These are phyloP conservation scores for Megalopta genalis DNA, from an alignment of 1,140 invertebrate genomes.

Conservation along the genomic window DNA sequence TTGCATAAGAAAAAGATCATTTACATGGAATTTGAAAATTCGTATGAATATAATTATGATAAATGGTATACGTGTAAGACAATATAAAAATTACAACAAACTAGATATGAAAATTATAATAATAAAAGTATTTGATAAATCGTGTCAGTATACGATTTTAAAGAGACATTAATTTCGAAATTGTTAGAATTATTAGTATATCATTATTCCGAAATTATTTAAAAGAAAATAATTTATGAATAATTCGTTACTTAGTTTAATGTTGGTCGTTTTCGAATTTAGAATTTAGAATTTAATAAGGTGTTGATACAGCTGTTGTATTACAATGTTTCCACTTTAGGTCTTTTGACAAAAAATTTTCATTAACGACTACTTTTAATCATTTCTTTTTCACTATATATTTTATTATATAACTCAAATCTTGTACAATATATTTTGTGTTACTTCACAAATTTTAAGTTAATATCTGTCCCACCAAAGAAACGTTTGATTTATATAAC, in stretches of 20 bases:
- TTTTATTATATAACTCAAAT: background rate
- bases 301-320: background rate
- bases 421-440: constrained; percentile 18
- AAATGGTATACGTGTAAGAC: background rate
- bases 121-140: background rate
- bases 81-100: constrained; percentile 4
- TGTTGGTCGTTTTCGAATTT: background rate
- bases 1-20: background rate
- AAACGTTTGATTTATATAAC: constrained; percentile 33
- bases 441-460: constrained; percentile 36
- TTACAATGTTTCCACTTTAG: background rate
- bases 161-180: background rate
- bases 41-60: background rate
- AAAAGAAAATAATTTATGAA: constrained; percentile 34
- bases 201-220: background rate
- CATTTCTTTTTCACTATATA: constrained; percentile 6
- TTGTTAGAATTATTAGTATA: background rate
- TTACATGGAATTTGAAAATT: background rate
- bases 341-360: background rate
- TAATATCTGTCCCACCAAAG: constrained; percentile 50
- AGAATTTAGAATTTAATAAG: background rate
- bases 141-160: background rate
- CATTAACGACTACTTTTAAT: background rate
- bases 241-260: background rate
- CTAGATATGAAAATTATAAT: background rate